Evolutionary conservation across 2,113 vertebrate genomes (phyloP), one percentile per base, ranked within the genome.

Genomic region (Pachyramphus minor): DNA sequence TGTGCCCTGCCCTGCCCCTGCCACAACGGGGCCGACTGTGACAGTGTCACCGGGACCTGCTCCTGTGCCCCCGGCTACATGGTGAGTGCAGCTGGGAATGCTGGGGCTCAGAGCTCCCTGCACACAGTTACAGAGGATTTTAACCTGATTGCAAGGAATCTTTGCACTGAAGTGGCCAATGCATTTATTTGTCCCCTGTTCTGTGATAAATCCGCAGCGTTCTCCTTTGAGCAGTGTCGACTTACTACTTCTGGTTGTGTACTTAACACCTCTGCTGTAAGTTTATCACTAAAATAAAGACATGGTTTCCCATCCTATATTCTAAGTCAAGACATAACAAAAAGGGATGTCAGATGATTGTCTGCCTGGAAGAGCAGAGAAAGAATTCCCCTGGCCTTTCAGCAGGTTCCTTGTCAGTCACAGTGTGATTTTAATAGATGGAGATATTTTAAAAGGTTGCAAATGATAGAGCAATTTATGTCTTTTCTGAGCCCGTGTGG

Each of bases 11-110:
- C 97, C 33, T 99, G 99, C 83, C 96, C 97, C 85, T 99, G 99
- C 96, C 98, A 98, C 97, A 99, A 99, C 0, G 99, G 99, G 11
- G 99, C 99, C 0, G 99, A 99, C 93, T 99, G 99, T 75, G 98
- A 99, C 96, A 98, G 99, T 71, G 63, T 99, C 97, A 99, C 98
- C 0, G 99, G 99, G 18, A 91, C 96, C 92, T 99, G 99, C 79
- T 87, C 97, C 19, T 99, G 99, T 39, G 99, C 99, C 7, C 99
- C 99, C 0, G 99, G 99, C 37, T 99, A 98, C 95, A 99, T 97
- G 98, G 99, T 99, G 94, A 98, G 98, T 76, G 55, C 39, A 64
- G 50, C 60, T 60, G 41, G 3, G 15, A 53, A 4, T 20, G 35
- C 39, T 3, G 25, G 62, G 12, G 3, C 2, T 45, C 45, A 1